These are phyloP conservation scores for Lepidotrigona ventralis DNA, from an alignment of 1,140 invertebrate genomes.

Conservation along the genomic window DNA sequence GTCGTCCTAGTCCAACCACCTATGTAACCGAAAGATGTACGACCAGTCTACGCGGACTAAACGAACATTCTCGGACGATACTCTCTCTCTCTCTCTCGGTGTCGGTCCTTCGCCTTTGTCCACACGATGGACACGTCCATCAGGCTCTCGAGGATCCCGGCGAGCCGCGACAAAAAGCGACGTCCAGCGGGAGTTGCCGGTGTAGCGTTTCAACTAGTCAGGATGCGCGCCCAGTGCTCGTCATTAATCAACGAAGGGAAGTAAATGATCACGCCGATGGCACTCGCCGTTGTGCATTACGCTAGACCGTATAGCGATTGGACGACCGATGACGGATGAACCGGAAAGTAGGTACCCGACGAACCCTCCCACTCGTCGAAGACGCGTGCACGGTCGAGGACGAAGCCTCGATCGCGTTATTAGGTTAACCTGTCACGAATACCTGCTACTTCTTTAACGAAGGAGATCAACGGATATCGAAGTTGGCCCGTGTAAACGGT, in stretches of 20 bases:
- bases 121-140: constrained; percentile 35
- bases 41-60: constrained; percentile 26
- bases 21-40: constrained; percentile 41
- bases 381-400: constrained; percentile 17
- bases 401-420: constrained; percentile 3
- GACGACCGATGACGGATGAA: constrained; percentile 69
- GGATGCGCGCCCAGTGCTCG: constrained; percentile 50
- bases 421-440: constrained; percentile 9
- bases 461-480: background rate
- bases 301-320: constrained; percentile 52
- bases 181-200: constrained; percentile 46
- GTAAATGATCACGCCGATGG: constrained; percentile 65
- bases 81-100: background rate
- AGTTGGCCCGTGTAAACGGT: background rate
- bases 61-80: constrained; percentile 18
- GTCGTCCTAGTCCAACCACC: constrained; percentile 26
- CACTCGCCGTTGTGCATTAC: constrained; percentile 44
- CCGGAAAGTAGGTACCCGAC: constrained; percentile 48
- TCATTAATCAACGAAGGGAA: constrained; percentile 64
- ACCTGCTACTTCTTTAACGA: constrained; percentile 5
- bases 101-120: constrained; percentile 29
- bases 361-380: background rate
- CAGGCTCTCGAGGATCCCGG: constrained; percentile 5
- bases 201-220: constrained; percentile 64
- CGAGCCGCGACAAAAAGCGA: constrained; percentile 49